A percentile compares a stretch with the other conserved stretches of the same genome.
Conservation (phyloP, 30 jellyfish, hydroid and myxozoan genomes). For the Rhopilema esculentum region DNA sequence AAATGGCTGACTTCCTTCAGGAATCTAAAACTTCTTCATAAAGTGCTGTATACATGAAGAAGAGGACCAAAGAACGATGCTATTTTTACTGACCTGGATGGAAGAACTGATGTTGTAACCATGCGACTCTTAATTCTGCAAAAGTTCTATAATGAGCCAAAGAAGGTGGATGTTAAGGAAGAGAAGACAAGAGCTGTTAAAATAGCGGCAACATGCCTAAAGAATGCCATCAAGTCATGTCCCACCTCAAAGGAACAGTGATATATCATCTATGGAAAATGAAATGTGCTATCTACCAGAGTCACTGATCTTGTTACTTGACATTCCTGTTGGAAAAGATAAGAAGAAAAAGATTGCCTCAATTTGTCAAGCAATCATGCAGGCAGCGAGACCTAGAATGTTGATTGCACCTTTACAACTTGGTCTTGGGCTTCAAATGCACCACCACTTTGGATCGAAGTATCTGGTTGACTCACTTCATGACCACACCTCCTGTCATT, state of each 20-base stretch:
- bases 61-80: too few relatives aligned
- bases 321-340: constrained; percentile 29
- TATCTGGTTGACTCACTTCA: constrained; percentile 52
- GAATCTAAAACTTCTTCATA: constrained; percentile 11
- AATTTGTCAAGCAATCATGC: too few relatives aligned
- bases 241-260: too few relatives aligned
- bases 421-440: too few relatives aligned
- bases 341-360: constrained; percentile 49
- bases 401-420: too few relatives aligned
- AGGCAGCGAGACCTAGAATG: too few relatives aligned
- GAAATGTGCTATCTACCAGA: constrained; percentile 56
- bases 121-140: too few relatives aligned
- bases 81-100: too few relatives aligned
- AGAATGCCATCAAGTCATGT: too few relatives aligned
- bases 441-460: constrained; percentile 58
- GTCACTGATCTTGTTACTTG: constrained; percentile 45
- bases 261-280: too few relatives aligned
- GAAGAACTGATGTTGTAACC: too few relatives aligned
- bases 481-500: constrained; percentile 44
- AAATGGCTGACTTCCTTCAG: constrained; percentile 43
- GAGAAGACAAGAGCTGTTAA: constrained; percentile 38
- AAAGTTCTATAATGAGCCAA: constrained; percentile 34
- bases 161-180: constrained; percentile 16
- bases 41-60: too few relatives aligned
- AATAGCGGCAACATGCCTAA: constrained; percentile 6